Evolutionary conservation across 2,888 invertebrate genomes (phyloP).

Genomic region (Tenthredo distinguenda): DNA sequence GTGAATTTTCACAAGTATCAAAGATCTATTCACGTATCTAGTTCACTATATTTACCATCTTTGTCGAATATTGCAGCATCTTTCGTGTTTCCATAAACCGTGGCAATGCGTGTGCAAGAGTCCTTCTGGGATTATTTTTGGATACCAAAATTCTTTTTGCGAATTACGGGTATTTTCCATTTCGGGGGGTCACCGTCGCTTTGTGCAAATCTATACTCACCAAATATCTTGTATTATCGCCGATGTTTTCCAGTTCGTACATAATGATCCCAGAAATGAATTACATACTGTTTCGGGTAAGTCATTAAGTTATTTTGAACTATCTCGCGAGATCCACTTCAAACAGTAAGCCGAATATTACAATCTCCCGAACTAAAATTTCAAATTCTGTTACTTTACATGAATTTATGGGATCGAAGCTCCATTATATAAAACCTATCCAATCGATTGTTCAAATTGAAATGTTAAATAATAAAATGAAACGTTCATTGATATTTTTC

Average conservation of each 20-base stretch:
- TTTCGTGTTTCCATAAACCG: not conserved
- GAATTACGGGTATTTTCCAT: not conserved
- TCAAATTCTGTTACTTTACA: no score
- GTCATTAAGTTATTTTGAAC: not conserved
- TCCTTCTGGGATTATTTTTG: constrained; percentile 41
- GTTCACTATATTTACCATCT: not conserved
- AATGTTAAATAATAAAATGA: no score
- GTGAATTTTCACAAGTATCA: not conserved
- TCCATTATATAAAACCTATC: no score
- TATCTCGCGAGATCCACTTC: not conserved
- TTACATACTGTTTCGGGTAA: no score
- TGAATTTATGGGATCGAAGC: no score
- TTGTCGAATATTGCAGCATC: not conserved
- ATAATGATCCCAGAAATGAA: not conserved
- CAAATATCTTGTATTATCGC: not conserved
- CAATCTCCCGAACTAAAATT: no score
- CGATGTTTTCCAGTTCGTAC: not conserved
- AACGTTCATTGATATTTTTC: no score
- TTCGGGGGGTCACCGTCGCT: not conserved
- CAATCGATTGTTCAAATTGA: no score
- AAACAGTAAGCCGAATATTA: no score
- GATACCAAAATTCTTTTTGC: not conserved
- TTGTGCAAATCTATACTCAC: not conserved
- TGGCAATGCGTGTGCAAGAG: not conserved
- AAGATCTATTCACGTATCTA: no score